These are phyloP conservation scores for Hirtodrosophila trivittata DNA, from an alignment of 2,888 invertebrate species.

Conservation along the genomic window DNA sequence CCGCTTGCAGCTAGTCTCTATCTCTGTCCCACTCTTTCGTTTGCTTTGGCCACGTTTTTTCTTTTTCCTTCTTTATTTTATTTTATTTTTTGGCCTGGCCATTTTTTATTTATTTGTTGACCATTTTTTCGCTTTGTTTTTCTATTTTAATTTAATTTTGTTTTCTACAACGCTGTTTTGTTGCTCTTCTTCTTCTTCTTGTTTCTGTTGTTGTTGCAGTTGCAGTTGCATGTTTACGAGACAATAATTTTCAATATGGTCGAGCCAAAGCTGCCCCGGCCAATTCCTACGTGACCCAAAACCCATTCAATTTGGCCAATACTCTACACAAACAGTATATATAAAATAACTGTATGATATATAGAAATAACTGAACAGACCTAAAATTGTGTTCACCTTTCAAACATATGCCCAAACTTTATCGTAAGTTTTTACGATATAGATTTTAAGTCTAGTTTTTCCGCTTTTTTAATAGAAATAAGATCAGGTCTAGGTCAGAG, in stretches of 20 bases:
- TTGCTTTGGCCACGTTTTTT: slow-evolving; percentile 17
- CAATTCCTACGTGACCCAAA: slow-evolving; percentile 5
- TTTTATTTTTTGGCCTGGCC: slow-evolving; percentile 15
- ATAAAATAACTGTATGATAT: too few relatives aligned
- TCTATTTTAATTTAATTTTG: slow-evolving; percentile 51
- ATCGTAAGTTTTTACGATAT: too few relatives aligned
- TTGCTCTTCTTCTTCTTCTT: slow-evolving; percentile 5
- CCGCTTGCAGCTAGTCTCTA: slow-evolving; percentile 59
- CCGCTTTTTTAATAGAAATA: too few relatives aligned
- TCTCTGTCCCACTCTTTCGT: slow-evolving; percentile 1
- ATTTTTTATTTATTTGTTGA: slow-evolving; percentile 49
- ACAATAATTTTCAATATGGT: slow-evolving; percentile 74
- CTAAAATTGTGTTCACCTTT: too few relatives aligned
- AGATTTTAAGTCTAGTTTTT: too few relatives aligned
- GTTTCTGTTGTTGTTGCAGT: slow-evolving; percentile 29
- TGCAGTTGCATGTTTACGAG: slow-evolving; percentile 72
- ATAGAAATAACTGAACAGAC: too few relatives aligned
- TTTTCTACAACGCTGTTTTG: slow-evolving; percentile 6
- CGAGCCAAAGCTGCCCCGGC: slow-evolving; percentile 2
- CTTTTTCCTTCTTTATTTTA: slow-evolving; percentile 63
- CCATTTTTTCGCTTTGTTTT: slow-evolving; percentile 62
- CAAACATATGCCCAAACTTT: too few relatives aligned
- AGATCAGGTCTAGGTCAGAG: too few relatives aligned
- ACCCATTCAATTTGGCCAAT: slow-evolving; percentile 7
- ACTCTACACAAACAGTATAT: slow-evolving; percentile 15